These are phyloP conservation scores for Rhogogaster chlorosoma DNA, from an alignment of 2,888 invertebrate species.

Conservation along the genomic window DNA sequence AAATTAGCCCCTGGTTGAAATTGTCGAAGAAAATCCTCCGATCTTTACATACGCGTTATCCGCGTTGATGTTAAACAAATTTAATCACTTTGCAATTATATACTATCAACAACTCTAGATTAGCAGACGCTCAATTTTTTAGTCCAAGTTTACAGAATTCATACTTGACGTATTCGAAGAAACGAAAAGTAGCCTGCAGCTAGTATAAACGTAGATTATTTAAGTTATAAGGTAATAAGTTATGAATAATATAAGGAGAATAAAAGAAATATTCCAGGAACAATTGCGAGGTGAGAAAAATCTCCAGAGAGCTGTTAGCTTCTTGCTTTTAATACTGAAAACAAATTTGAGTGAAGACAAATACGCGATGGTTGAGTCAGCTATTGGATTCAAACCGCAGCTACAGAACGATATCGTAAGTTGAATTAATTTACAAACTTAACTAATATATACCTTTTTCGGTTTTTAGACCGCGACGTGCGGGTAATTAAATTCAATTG, in stretches of 20 bases:
- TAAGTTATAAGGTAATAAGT: no score
- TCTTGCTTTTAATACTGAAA: constrained; percentile 67
- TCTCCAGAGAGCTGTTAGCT: constrained; percentile 64
- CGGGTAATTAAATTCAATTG: neutral
- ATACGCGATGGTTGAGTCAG: constrained; percentile 68
- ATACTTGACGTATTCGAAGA: neutral
- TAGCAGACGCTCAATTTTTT: neutral
- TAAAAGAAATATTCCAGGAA: constrained; percentile 63
- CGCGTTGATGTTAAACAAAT: neutral
- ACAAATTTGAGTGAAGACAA: constrained; percentile 68
- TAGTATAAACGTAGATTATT: neutral
- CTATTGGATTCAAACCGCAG: constrained; percentile 69
- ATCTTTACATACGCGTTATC: neutral
- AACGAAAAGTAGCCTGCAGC: no score
- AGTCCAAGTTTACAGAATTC: neutral
- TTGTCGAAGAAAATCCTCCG: neutral
- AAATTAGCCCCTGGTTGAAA: neutral
- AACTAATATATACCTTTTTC: neutral
- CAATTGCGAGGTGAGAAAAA: constrained; percentile 65
- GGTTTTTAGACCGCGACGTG: neutral
- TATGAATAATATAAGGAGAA: neutral
- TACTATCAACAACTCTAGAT: neutral
- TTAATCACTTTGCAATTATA: neutral
- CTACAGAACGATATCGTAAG: constrained; percentile 69
- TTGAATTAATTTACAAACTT: constrained; percentile 46